These are phyloP conservation scores for Drosophila melanogaster DNA, from an alignment of 1,140 invertebrate species.

Conservation along the genomic window Release_6_plus_ISO1_MT NT_033779.5:21790001-21790500, in stretches of 20 bases:
- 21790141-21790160: slow-evolving; percentile 50
- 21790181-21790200: slow-evolving; percentile 83
- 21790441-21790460: slow-evolving; percentile 73
- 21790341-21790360: slow-evolving; percentile 34
- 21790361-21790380: slow-evolving; percentile 71
- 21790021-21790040: slow-evolving; percentile 81
- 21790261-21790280: slow-evolving; percentile 58
- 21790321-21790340: slow-evolving; percentile 21
- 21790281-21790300: slow-evolving; percentile 44
- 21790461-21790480: slow-evolving; percentile 70
- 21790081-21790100: slow-evolving; percentile 26
- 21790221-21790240: background rate
- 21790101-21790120: slow-evolving; percentile 78
- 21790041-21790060: slow-evolving; percentile 84
- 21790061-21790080: slow-evolving; percentile 69
- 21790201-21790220: slow-evolving; percentile 64
- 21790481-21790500: slow-evolving; percentile 69
- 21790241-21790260: slow-evolving; percentile 31
- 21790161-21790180: slow-evolving; percentile 56
- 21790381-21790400: slow-evolving; percentile 69
- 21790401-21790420: slow-evolving; percentile 66
- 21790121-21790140: slow-evolving; percentile 79
- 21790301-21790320: slow-evolving; percentile 63
- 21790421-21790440: slow-evolving; percentile 84
- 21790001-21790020: slow-evolving; percentile 75